These are phyloP conservation scores for Syndactyla subalaris DNA, from an alignment of 2,797 vertebrate genomes.

Conservation along the genomic window DNA sequence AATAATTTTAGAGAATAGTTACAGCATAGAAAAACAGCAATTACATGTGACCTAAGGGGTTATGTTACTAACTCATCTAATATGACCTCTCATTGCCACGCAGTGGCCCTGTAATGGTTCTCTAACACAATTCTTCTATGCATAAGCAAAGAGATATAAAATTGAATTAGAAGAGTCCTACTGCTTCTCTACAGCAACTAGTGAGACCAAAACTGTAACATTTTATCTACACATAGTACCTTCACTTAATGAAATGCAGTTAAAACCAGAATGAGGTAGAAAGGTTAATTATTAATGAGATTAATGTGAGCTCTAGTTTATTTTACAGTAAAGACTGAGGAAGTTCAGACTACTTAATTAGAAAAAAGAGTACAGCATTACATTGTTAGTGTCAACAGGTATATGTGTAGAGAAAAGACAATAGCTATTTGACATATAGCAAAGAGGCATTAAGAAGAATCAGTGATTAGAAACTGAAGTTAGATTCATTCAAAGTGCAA, in stretches of 20 bases:
- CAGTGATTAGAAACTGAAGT: neutral
- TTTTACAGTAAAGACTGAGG: neutral
- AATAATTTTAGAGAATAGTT: neutral
- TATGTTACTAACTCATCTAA: neutral
- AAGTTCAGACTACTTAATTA: neutral
- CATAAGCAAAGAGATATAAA: neutral
- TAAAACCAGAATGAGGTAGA: neutral
- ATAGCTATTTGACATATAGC: neutral
- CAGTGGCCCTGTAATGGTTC: neutral
- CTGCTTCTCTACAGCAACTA: neutral
- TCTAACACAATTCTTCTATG: neutral
- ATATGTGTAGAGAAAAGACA: neutral
- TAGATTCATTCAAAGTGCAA: neutral
- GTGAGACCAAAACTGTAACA: neutral
- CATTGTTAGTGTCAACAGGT: neutral
- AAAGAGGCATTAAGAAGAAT: neutral
- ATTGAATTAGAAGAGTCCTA: neutral
- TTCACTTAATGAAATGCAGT: neutral
- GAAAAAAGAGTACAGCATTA: neutral
- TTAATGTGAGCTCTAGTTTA: neutral
- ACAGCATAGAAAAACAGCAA: neutral
- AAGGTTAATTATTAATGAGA: neutral
- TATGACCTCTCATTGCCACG: neutral
- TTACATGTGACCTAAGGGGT: neutral
- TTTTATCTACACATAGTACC: neutral